Percentiles rank a stretch among this genome's conserved stretches.
These are phyloP conservation scores for Drosophila mojavensis DNA, from an alignment of 1,140 invertebrate genomes.

Conservation along the genomic window DNA sequence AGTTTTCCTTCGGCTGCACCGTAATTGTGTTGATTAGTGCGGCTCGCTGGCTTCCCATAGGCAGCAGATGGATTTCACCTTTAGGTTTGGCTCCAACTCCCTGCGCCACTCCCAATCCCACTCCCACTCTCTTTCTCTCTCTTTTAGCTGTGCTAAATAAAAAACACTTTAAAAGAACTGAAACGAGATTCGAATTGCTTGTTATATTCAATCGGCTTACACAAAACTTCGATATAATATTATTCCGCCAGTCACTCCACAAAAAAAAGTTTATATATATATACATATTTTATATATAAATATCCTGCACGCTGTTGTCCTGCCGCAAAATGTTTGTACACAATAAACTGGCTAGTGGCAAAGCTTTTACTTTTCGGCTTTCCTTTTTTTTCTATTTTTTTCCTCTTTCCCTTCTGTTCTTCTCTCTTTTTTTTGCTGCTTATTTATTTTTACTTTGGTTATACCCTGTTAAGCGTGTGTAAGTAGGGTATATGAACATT, in stretches of 20 bases:
- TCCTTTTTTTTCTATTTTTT: constrained; percentile 48
- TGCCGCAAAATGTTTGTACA: constrained; percentile 72
- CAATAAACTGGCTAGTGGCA: constrained; percentile 62
- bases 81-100: background rate
- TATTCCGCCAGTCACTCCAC: constrained; percentile 50
- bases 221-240: constrained; percentile 73
- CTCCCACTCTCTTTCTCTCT: constrained; percentile 2
- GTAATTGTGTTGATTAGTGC: constrained; percentile 82
- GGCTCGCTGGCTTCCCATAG: constrained; percentile 63
- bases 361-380: constrained; percentile 80
- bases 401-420: constrained; percentile 1
- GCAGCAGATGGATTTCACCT: constrained; percentile 29
- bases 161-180: constrained; percentile 60
- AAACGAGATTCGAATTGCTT: constrained; percentile 63
- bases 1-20: constrained; percentile 75
- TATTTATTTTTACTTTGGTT: constrained; percentile 45
- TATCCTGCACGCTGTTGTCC: constrained; percentile 17
- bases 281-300: background rate
- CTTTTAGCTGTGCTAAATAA: background rate
- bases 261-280: background rate
- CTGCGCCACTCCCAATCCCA: too few relatives aligned
- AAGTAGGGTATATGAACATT: background rate
- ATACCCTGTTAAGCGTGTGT: constrained; percentile 30
- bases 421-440: constrained; percentile 31
- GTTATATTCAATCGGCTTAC: constrained; percentile 50